These are phyloP conservation scores for Thermophis baileyi DNA, from an alignment of 2,113 vertebrate genomes.

Conservation along the genomic window DNA sequence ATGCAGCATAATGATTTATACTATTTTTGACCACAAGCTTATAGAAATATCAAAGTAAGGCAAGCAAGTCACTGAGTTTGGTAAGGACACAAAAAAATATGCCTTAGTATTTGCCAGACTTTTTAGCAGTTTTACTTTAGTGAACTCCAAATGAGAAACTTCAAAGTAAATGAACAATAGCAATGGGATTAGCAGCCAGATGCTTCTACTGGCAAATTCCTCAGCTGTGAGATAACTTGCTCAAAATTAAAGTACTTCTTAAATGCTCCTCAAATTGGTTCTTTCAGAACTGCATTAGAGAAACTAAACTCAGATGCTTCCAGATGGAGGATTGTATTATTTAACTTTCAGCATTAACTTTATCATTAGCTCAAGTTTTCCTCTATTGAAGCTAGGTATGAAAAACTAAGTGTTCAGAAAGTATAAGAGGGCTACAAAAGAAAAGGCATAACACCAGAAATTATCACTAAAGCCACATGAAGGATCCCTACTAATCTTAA, in stretches of 20 bases:
- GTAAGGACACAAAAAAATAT: background rate
- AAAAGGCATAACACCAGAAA: background rate
- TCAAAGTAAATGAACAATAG: background rate
- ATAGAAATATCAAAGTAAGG: background rate
- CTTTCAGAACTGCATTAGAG: background rate
- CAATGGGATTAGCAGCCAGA: conserved; percentile 4
- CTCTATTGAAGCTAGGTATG: background rate
- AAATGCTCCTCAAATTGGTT: background rate
- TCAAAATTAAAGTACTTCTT: conserved; percentile 13
- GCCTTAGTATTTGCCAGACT: background rate
- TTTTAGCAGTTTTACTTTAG: background rate
- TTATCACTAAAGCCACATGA: background rate
- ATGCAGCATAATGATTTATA: background rate
- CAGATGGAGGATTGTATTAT: background rate
- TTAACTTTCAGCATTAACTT: background rate
- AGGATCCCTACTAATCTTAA: background rate
- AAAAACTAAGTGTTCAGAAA: background rate
- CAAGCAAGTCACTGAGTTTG: background rate
- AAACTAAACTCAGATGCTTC: background rate
- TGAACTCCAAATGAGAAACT: background rate
- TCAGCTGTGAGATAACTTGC: conserved; percentile 17
- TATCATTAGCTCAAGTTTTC: background rate
- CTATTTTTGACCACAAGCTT: background rate
- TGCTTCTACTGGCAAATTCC: background rate
- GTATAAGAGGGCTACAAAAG: background rate